Base-by-base conservation (phyloP, 2,888 invertebrate species). In the Drosophila paucipuncta region DNA sequence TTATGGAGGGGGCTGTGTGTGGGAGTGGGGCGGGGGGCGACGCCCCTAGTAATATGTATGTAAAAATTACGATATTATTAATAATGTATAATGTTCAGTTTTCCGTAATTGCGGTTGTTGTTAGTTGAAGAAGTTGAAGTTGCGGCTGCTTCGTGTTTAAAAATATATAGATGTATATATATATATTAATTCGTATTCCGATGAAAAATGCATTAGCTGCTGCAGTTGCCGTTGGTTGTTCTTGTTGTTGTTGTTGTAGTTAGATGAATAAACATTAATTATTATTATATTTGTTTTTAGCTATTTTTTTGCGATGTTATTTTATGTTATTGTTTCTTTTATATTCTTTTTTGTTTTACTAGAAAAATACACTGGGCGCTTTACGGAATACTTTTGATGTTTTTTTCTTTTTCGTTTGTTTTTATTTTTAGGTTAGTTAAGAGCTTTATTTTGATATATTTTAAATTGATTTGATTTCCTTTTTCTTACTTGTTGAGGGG, bases 281-380 rank as follows among this genome's bases (percentile, higher is more conserved):
- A 57, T 53, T 62, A 49, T 33, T 59, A 49, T 76, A 43, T 50
- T n/a, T 60, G 49, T 64, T 52, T 70, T 65, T 61, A 73, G 18
- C 50, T 83, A 61, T 87, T 89, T 83, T 83, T 69, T 86, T 89
- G 78, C 70, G 62, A 58, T 67, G 73, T 82, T 82, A 53, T 77
- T 82, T 35, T 54, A 73, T 47, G 39, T 61, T 60, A 55, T 4
- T 65, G 59, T 66, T 64, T 49, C 39, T 62, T 72, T 66, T 58
- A 30, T 73, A 35, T 63, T 61, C 52, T 58, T 67, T 74, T 82
- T 88, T 83, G 83, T 82, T 86, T 87, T 87, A 87, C 76, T 91
- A 91, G 78, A 87, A 91, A 88, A 91, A 91, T 90, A 88, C 87
- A 88, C 87, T 88, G 91, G 91, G 80, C 80, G 89, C 68, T 83